These are phyloP conservation scores for Lasiommata megera DNA, from an alignment of 2,888 invertebrate species.

Conservation along the genomic window DNA sequence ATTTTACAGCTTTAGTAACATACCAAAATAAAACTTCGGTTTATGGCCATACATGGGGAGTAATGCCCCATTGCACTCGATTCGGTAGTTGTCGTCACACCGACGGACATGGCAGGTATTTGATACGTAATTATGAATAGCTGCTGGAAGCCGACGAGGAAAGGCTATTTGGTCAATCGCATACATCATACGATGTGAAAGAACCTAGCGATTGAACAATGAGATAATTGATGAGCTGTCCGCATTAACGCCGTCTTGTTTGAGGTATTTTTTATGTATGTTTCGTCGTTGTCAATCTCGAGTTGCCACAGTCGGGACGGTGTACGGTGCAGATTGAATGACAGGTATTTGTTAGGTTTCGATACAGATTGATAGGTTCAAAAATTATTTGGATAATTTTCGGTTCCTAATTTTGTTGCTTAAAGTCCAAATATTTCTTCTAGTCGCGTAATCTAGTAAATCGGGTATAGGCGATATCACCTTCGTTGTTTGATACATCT, in stretches of 20 bases:
- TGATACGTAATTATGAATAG: conserved; percentile 77
- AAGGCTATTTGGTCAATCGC: conserved; percentile 48
- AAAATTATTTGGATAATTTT: background rate
- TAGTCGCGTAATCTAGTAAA: background rate
- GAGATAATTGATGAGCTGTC: conserved; percentile 46
- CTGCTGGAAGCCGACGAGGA: conserved; percentile 47
- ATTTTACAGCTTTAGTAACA: conserved; percentile 77
- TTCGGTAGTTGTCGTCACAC: conserved; percentile 77
- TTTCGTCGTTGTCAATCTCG: conserved; percentile 56
- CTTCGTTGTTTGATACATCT: conserved; percentile 21
- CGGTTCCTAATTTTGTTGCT: background rate
- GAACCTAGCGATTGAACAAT: conserved; percentile 47
- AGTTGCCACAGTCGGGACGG: conserved; percentile 40
- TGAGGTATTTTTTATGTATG: conserved; percentile 69
- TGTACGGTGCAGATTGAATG: conserved; percentile 50
- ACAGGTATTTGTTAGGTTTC: conserved; percentile 75
- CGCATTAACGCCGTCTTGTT: conserved; percentile 56
- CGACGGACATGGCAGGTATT: conserved; percentile 80
- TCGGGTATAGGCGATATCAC: background rate
- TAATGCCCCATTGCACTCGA: conserved; percentile 69
- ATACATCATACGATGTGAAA: conserved; percentile 24
- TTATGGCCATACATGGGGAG: conserved; percentile 73
- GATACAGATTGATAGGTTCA: conserved; percentile 25
- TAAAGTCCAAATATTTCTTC: background rate
- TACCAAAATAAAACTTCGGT: conserved; percentile 77